These are phyloP conservation scores for Miichthys miiuy DNA, from an alignment of 2,797 vertebrate species.

Conservation along the genomic window DNA sequence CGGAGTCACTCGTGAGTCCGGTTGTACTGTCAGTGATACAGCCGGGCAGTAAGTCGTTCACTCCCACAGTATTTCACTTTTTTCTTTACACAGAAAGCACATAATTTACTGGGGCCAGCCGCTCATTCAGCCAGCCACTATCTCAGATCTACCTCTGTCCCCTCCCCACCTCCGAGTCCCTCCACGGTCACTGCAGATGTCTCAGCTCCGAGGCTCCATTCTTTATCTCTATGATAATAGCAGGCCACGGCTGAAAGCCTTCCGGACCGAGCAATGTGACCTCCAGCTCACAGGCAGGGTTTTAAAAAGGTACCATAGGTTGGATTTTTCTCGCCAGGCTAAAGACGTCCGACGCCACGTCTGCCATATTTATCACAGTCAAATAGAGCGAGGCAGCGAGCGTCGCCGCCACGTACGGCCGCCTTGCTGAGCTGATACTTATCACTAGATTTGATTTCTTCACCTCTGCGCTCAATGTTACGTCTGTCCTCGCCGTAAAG, in stretches of 20 bases:
- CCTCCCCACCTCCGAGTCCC: constrained; percentile 6
- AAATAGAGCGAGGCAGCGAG: not conserved
- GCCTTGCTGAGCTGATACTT: constrained; percentile 34
- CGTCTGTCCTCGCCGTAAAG: constrained; percentile 1
- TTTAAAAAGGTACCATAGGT: constrained; percentile 28
- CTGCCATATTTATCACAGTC: constrained; percentile 54
- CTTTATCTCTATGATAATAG: constrained; percentile 67
- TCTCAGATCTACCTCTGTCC: not conserved
- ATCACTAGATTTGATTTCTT: constrained; percentile 31
- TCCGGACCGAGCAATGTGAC: constrained; percentile 56
- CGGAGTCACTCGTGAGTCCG: not conserved
- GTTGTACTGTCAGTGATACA: not conserved
- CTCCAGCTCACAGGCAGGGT: constrained; percentile 46
- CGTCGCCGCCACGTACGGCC: not conserved
- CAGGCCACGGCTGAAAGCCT: constrained; percentile 45
- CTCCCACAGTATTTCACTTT: not conserved
- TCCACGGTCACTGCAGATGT: constrained; percentile 42
- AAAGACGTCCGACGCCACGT: constrained; percentile 26
- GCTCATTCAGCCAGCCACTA: not conserved
- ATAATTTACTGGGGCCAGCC: constrained; percentile 18
- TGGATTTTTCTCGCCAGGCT: not conserved
- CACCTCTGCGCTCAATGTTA: not conserved
- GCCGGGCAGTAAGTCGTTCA: not conserved
- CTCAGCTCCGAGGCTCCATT: constrained; percentile 44
- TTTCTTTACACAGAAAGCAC: not conserved